phyloP scores from a whole-genome alignment of 2,888 invertebrate genomes.

The Sphinx pinastri region DNA sequence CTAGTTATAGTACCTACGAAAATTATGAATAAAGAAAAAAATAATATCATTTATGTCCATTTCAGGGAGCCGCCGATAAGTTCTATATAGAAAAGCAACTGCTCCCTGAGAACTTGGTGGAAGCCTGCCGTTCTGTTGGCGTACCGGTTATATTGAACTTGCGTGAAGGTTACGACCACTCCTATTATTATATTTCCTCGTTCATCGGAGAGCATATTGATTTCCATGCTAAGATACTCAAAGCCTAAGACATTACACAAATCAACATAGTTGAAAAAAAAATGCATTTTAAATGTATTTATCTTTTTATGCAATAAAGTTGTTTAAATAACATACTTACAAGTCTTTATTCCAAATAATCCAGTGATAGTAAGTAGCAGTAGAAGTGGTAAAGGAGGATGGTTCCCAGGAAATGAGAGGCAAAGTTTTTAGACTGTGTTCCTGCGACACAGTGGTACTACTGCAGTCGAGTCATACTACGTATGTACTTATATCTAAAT shows the following conservation, averaged over 20 bases:
- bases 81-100: conserved; percentile 91
- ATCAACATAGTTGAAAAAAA: conserved; percentile 38
- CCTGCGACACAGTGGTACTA: too few species aligned
- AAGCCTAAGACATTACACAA: conserved; percentile 57
- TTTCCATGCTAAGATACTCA: conserved; percentile 93
- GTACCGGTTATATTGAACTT: conserved; percentile 88
- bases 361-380: too few species aligned
- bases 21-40: too few species aligned
- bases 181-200: conserved; percentile 95
- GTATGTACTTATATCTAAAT: too few species aligned
- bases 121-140: conserved; percentile 87
- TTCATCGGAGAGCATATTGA: conserved; percentile 96
- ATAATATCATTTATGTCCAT: conserved; percentile 28
- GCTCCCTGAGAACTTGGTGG: conserved; percentile 91
- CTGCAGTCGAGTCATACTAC: too few species aligned
- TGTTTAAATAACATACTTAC: background rate
- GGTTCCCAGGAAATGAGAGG: too few species aligned
- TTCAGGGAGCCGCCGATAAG: conserved; percentile 91
- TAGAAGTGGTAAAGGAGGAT: too few species aligned
- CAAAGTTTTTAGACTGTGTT: too few species aligned
- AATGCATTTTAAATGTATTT: conserved; percentile 49
- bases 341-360: background rate
- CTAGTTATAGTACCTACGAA: too few species aligned
- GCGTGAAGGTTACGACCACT: conserved; percentile 96
- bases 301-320: conserved; percentile 48